phyloP scores from a whole-genome alignment of 2,888 invertebrate genomes.

The Oscheius sp. region DNA sequence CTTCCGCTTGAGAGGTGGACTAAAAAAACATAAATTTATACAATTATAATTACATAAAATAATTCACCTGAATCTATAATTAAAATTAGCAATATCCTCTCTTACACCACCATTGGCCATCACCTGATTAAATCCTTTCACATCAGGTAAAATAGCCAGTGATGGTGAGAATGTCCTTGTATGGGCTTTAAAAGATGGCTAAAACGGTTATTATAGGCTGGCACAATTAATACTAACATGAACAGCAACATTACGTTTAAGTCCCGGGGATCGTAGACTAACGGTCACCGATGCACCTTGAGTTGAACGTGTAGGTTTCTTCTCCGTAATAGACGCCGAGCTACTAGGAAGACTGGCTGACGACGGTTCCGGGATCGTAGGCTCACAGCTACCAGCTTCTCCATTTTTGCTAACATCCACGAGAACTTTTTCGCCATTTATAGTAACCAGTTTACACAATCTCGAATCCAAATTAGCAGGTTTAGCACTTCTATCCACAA shows the following conservation, averaged over 20 bases:
- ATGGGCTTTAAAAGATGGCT: slow-evolving; percentile 40
- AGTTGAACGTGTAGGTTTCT: not conserved
- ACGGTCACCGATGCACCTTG: no score
- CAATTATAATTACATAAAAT: not conserved
- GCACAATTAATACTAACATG: not conserved
- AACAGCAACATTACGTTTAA: not conserved
- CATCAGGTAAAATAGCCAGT: slow-evolving; percentile 39
- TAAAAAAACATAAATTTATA: slow-evolving; percentile 1
- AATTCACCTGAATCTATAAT: slow-evolving; percentile 33
- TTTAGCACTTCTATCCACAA: not conserved
- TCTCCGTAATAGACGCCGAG: not conserved
- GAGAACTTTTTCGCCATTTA: slow-evolving; percentile 28
- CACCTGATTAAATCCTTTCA: slow-evolving; percentile 45
- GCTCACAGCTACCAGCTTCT: not conserved
- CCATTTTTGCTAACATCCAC: slow-evolving; percentile 11
- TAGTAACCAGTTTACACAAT: slow-evolving; percentile 7
- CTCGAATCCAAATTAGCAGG: not conserved
- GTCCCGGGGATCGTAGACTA: not conserved
- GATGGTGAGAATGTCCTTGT: slow-evolving; percentile 37
- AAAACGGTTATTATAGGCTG: slow-evolving; percentile 21
- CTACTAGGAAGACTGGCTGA: slow-evolving; percentile 22
- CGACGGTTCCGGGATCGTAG: slow-evolving; percentile 26
- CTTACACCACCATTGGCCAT: slow-evolving; percentile 45
- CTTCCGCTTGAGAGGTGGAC: slow-evolving; percentile 48
- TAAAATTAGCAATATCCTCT: slow-evolving; percentile 30